Evolutionary conservation across 1,140 invertebrate genomes (phyloP).

Genomic region (Drosophila triauraria): DNA sequence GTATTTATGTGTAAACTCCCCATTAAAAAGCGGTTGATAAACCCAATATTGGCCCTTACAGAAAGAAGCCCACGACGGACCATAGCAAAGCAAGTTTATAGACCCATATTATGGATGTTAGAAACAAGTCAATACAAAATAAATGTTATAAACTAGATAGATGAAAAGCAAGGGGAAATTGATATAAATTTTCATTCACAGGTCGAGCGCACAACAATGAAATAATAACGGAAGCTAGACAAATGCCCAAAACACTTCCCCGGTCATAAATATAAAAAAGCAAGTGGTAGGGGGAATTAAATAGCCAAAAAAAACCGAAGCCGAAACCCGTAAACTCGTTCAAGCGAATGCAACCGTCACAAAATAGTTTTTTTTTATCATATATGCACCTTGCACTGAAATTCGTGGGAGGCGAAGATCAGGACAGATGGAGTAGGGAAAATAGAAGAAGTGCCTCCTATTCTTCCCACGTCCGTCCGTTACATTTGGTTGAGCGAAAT

Average conservation of each 20-base stretch:
- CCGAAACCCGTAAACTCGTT: conserved; percentile 49
- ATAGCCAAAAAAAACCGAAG: conserved; percentile 16
- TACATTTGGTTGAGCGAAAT: conserved; percentile 79
- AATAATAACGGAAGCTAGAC: conserved; percentile 62
- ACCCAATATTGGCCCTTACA: conserved; percentile 13
- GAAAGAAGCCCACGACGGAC: conserved; percentile 21
- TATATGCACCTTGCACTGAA: conserved; percentile 48
- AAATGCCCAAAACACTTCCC: conserved; percentile 52
- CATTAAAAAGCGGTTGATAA: conserved; percentile 53
- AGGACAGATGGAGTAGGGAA: conserved; percentile 52
- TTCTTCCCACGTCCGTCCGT: conserved; percentile 80
- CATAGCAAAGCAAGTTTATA: conserved; percentile 43
- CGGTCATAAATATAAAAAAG: conserved; percentile 31
- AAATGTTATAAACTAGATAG: conserved; percentile 70
- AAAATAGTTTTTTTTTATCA: conserved; percentile 70
- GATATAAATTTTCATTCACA: conserved; percentile 41
- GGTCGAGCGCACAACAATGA: conserved; percentile 1
- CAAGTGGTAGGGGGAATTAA: conserved; percentile 6
- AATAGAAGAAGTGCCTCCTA: conserved; percentile 45
- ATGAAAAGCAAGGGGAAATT: conserved; percentile 9
- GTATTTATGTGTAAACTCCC: conserved; percentile 45
- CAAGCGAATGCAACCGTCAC: conserved; percentile 57
- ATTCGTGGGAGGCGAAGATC: conserved; percentile 13
- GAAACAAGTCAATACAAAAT: conserved; percentile 64
- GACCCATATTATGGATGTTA: conserved; percentile 52